phyloP scores from a whole-genome alignment of 2,888 invertebrate genomes.

The Troides aeacus region DNA sequence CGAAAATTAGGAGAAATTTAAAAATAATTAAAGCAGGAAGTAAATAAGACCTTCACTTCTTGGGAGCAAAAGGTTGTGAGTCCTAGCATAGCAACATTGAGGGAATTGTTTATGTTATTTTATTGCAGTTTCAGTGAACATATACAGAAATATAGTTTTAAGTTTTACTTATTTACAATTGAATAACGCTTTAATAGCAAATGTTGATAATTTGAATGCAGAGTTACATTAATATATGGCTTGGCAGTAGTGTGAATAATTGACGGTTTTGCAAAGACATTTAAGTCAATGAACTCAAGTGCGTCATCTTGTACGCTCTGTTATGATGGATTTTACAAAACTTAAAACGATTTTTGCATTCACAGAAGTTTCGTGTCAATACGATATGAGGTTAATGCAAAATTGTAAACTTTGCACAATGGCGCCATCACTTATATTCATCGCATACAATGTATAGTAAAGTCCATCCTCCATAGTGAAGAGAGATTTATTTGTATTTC shows the following conservation, averaged over 20 bases:
- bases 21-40: no score
- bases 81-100: no score
- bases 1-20: no score
- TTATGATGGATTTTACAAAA: not conserved
- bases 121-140: no score
- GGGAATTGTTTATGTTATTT: no score
- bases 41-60: no score
- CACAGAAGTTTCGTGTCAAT: not conserved
- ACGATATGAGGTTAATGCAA: slow-evolving; percentile 8
- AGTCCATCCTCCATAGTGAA: not conserved
- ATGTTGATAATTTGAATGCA: not conserved
- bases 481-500: not conserved
- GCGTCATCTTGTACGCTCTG: not conserved
- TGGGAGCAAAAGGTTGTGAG: no score
- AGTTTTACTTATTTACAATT: no score
- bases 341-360: not conserved
- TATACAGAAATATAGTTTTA: no score
- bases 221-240: not conserved
- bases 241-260: not conserved
- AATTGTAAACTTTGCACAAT: slow-evolving; percentile 6
- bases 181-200: no score
- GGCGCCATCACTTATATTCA: slow-evolving; percentile 2
- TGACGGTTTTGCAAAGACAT: not conserved
- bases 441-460: not conserved
- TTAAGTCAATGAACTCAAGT: not conserved